Evolutionary conservation across 1,140 invertebrate genomes (phyloP).

Genomic region (Drosophila fuyamai): DNA sequence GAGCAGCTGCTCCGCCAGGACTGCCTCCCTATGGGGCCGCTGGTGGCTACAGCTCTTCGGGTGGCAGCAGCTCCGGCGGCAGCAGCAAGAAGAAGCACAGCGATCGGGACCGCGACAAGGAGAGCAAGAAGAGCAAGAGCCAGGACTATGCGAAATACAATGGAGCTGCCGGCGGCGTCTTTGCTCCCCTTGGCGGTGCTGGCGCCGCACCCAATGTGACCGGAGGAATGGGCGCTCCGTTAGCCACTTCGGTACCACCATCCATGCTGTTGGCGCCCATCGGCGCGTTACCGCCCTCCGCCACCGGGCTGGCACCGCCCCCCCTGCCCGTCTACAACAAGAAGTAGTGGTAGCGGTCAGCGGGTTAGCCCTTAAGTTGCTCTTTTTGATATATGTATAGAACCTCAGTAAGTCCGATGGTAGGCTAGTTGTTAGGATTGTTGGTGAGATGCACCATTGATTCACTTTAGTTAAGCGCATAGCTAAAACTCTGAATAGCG

Average conservation of each 20-base stretch:
- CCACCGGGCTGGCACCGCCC: conserved; percentile 36
- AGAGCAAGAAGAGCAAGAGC: conserved; percentile 81
- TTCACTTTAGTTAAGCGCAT: conserved; percentile 59
- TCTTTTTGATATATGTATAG: conserved; percentile 47
- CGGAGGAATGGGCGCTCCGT: conserved; percentile 23
- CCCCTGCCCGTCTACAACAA: conserved; percentile 68
- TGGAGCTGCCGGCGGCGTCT: conserved; percentile 55
- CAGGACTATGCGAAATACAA: conserved; percentile 76
- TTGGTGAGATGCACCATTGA: conserved; percentile 63
- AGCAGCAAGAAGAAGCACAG: conserved; percentile 85
- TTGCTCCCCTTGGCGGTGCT: conserved; percentile 64
- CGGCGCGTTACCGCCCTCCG: background rate
- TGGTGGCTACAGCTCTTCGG: conserved; percentile 40
- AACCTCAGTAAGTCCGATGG: conserved; percentile 25
- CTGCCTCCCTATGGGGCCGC: conserved; percentile 24
- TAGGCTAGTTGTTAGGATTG: conserved; percentile 63
- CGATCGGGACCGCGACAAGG: conserved; percentile 85
- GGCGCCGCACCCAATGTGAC: conserved; percentile 60
- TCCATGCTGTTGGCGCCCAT: conserved; percentile 50
- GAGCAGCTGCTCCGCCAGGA: conserved; percentile 33
- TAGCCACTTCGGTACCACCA: conserved; percentile 35
- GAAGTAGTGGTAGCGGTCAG: conserved; percentile 54
- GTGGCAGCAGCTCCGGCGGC: conserved; percentile 46
- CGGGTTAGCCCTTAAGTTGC: conserved; percentile 5
- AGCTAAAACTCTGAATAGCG: conserved; percentile 1